A percentile compares a stretch with the other conserved stretches of the same genome.
These are phyloP conservation scores for Lepilemur septentrionalis DNA, from an alignment of 2,797 vertebrate genomes.

Conservation along the genomic window DNA sequence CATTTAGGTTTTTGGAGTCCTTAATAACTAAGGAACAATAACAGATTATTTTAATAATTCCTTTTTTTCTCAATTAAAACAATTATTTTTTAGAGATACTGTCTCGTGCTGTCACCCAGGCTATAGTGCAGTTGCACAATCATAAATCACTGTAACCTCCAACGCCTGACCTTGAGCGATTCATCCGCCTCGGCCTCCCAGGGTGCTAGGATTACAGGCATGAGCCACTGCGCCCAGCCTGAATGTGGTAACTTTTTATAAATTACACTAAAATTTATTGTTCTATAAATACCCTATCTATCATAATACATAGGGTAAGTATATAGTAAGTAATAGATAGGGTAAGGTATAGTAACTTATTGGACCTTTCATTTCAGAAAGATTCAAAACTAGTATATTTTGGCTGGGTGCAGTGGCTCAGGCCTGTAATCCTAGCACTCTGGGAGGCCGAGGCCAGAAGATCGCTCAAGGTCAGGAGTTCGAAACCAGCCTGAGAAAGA, in stretches of 20 bases:
- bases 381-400: neutral
- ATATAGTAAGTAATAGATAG: no score
- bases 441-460: no score
- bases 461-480: no score
- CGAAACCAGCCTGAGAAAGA: no score
- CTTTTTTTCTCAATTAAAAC: no score
- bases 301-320: neutral
- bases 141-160: neutral
- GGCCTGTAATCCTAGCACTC: no score
- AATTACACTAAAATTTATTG: slow-evolving; percentile 35
- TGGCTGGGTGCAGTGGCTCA: no score
- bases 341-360: neutral
- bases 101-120: no score
- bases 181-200: neutral
- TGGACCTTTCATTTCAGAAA: neutral
- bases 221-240: neutral
- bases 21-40: neutral
- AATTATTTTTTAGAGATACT: no score
- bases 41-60: neutral
- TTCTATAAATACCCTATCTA: neutral
- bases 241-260: neutral
- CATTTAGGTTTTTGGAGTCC: slow-evolving; percentile 26
- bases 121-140: no score
- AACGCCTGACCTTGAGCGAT: neutral
- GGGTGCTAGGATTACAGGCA: neutral